These are phyloP conservation scores for Blastobasis adustella DNA, from an alignment of 2,888 invertebrate genomes.

Conservation along the genomic window DNA sequence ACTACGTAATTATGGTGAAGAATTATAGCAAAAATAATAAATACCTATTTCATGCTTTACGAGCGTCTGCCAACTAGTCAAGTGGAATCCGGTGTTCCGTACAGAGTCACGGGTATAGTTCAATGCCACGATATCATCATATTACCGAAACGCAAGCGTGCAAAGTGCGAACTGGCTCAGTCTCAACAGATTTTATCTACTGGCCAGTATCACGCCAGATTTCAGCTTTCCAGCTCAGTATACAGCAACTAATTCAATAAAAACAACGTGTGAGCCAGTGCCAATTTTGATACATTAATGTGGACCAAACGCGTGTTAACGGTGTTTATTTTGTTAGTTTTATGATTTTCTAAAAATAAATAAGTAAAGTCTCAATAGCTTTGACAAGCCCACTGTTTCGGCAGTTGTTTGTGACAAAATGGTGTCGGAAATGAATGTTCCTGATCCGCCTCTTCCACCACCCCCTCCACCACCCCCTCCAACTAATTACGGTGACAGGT, in stretches of 20 bases:
- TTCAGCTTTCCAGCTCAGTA: neutral
- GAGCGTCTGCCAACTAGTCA: no score
- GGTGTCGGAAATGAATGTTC: neutral
- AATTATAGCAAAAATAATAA: no score
- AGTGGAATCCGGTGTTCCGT: no score
- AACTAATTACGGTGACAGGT: constrained; percentile 19
- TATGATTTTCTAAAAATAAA: neutral
- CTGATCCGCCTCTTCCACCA: neutral
- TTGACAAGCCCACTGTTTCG: neutral
- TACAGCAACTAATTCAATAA: neutral
- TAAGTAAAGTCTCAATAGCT: neutral
- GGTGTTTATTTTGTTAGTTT: neutral
- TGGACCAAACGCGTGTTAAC: neutral
- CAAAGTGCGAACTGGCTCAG: neutral
- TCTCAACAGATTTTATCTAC: neutral
- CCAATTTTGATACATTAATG: constrained; percentile 22
- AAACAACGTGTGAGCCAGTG: constrained; percentile 42
- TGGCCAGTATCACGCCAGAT: neutral
- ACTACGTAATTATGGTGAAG: no score
- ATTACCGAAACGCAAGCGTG: no score
- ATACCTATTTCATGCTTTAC: no score
- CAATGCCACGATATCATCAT: no score
- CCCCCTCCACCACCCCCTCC: constrained; percentile 1
- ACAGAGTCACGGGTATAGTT: no score
- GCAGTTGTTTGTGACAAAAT: neutral